These are phyloP conservation scores for Tangachromis dhanisi DNA, from an alignment of 2,113 vertebrate genomes.

Conservation along the genomic window DNA sequence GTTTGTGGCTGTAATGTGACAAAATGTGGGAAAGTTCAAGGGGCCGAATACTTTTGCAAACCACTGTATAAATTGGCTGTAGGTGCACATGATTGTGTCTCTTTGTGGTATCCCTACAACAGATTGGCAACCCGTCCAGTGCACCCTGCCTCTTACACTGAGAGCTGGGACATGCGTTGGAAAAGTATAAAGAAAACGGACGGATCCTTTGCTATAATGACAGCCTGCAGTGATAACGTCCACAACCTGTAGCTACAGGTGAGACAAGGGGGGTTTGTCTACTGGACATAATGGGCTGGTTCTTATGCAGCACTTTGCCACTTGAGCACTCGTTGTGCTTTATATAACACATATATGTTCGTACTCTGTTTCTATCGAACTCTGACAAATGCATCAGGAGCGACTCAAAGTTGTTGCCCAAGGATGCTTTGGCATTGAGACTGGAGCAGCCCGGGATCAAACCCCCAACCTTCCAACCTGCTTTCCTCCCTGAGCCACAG, in stretches of 20 bases:
- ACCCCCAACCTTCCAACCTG: neutral
- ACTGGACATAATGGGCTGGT: neutral
- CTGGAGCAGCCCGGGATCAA: neutral
- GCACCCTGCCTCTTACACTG: neutral
- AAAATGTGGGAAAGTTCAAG: neutral
- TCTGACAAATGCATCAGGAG: neutral
- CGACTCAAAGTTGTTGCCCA: neutral
- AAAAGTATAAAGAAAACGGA: neutral
- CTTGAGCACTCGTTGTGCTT: neutral
- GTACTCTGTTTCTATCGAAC: neutral
- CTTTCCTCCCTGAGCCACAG: neutral
- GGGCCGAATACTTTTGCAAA: rapidly evolving
- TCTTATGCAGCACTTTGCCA: neutral
- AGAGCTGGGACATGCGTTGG: neutral
- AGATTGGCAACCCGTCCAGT: neutral
- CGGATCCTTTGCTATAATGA: neutral
- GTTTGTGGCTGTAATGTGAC: neutral
- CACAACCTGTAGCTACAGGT: neutral
- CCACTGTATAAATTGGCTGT: rapidly evolving
- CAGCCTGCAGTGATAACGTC: neutral
- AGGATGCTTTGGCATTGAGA: neutral
- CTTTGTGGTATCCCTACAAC: neutral
- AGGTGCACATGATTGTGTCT: neutral
- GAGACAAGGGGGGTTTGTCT: neutral
- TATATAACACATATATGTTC: neutral